phyloP scores from a whole-genome alignment of 2,113 vertebrate genomes.

The Dipodomys ordii region DNA sequence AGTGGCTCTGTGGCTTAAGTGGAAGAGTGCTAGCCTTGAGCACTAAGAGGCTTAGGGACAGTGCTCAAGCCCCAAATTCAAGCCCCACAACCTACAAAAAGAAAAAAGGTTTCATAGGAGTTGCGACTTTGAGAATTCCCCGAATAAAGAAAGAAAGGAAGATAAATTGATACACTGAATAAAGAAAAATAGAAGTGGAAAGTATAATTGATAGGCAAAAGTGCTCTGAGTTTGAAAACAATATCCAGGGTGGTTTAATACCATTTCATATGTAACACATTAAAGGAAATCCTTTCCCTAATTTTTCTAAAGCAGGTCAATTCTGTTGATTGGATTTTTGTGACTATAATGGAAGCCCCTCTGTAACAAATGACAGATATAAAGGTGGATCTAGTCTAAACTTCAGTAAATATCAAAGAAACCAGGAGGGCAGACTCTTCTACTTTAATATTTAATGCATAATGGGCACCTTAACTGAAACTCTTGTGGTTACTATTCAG shows the following conservation, averaged over 20 bases:
- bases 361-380: neutral
- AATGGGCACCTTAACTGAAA: slow-evolving; percentile 24
- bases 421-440: neutral
- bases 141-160: slow-evolving; percentile 10
- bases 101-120: neutral
- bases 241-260: slow-evolving; percentile 3
- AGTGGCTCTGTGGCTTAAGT: no score
- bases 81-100: no score
- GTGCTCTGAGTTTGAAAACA: slow-evolving; percentile 44
- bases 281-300: neutral
- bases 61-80: no score
- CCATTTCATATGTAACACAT: neutral
- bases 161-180: neutral
- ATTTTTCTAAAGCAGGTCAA: slow-evolving; percentile 41
- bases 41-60: no score
- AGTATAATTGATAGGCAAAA: slow-evolving; percentile 28
- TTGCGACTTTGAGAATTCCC: slow-evolving; percentile 18
- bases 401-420: slow-evolving; percentile 2
- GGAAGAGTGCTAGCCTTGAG: no score
- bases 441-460: slow-evolving; percentile 37
- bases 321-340: neutral
- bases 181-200: slow-evolving; percentile 33
- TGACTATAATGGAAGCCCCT: slow-evolving; percentile 41
- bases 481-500: neutral
- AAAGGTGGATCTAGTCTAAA: neutral